Percentiles rank a stretch among this genome's conserved stretches.
phyloP scores from a whole-genome alignment of 2,888 invertebrate genomes.

The Hypomecis atomaria region DNA sequence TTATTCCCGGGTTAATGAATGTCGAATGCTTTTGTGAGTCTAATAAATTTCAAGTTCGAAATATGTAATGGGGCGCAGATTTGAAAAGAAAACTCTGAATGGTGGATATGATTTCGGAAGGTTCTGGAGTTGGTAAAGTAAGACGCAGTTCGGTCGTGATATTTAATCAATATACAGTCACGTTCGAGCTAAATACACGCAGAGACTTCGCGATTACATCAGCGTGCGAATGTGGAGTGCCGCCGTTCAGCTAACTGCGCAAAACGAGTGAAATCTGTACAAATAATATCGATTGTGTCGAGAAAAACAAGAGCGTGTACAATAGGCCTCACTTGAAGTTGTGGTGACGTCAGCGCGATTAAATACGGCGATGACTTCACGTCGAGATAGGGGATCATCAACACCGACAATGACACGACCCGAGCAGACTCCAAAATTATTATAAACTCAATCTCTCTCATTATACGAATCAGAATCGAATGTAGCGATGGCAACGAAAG shows the following conservation, averaged over 20 bases:
- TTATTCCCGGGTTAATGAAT: slow-evolving; percentile 3
- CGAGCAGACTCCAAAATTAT: slow-evolving; percentile 44
- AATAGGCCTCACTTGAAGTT: slow-evolving; percentile 49
- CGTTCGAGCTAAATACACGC: slow-evolving; percentile 31
- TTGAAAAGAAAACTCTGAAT: slow-evolving; percentile 9
- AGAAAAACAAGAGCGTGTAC: slow-evolving; percentile 69
- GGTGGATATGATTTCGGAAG: slow-evolving; percentile 3
- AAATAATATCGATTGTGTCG: slow-evolving; percentile 71
- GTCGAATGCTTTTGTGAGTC: slow-evolving; percentile 2
- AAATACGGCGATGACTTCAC: slow-evolving; percentile 71
- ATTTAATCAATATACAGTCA: slow-evolving; percentile 19
- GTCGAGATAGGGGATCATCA: slow-evolving; percentile 58
- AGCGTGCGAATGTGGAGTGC: slow-evolving; percentile 52
- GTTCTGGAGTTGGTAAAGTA: slow-evolving; percentile 1
- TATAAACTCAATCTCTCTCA: slow-evolving; percentile 16
- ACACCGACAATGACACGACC: slow-evolving; percentile 65
- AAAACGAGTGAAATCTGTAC: slow-evolving; percentile 72
- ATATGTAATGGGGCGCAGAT: slow-evolving; percentile 10
- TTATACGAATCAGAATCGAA: slow-evolving; percentile 29
- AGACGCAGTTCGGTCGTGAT: slow-evolving; percentile 13
- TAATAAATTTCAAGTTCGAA: slow-evolving; percentile 1
- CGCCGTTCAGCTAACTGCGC: slow-evolving; percentile 64
- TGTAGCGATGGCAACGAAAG: slow-evolving; percentile 22
- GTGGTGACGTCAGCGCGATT: slow-evolving; percentile 60
- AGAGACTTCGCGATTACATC: slow-evolving; percentile 60